A percentile compares a stretch with the other conserved stretches of the same genome.
phyloP scores from a whole-genome alignment of 2,888 invertebrate species.

The Xanthorhoe spadicearia region DNA sequence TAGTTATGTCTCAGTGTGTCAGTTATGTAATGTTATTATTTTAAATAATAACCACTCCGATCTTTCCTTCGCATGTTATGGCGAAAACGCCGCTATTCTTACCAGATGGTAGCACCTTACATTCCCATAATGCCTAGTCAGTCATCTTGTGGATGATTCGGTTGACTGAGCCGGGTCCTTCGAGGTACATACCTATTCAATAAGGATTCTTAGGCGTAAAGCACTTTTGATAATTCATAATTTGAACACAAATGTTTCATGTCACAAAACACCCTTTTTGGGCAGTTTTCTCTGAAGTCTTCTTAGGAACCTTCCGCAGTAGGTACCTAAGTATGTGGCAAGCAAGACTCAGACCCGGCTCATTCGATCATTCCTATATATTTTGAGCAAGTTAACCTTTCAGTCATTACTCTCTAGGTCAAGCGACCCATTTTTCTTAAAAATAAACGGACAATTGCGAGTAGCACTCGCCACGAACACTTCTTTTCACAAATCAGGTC shows the following conservation, averaged over 20 bases:
- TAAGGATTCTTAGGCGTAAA: not conserved
- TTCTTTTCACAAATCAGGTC: no score
- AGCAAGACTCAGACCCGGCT: not conserved
- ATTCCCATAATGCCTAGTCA: conserved; percentile 2
- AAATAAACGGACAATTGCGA: not conserved
- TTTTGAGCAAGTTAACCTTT: not conserved
- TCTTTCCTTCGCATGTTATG: not conserved
- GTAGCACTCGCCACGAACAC: not conserved
- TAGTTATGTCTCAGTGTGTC: no score
- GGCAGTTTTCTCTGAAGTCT: no score
- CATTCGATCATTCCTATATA: not conserved
- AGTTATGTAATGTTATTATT: not conserved
- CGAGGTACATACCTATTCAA: not conserved
- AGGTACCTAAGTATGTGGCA: no score
- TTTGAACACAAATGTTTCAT: no score
- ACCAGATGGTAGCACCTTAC: conserved; percentile 9
- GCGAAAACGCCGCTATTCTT: conserved; percentile 8
- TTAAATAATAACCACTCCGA: not conserved
- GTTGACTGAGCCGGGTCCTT: not conserved
- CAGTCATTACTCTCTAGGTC: not conserved
- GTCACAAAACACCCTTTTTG: no score
- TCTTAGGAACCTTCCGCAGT: no score
- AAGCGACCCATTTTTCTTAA: no score
- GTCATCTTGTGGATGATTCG: not conserved
- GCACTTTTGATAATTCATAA: no score